These are phyloP conservation scores for Portevinia maculata DNA, from an alignment of 2,888 invertebrate species.

Conservation along the genomic window DNA sequence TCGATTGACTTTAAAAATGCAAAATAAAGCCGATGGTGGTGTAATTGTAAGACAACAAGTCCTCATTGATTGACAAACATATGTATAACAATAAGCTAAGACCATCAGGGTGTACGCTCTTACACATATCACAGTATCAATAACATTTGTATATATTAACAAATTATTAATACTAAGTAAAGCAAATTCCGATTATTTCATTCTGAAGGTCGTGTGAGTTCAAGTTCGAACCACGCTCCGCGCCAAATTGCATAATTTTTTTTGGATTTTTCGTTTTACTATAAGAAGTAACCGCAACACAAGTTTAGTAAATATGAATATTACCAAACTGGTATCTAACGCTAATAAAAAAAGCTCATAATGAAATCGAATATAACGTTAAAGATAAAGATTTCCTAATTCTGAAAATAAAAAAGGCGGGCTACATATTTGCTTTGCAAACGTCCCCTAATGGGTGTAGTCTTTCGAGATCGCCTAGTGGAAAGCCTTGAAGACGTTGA, in stretches of 20 bases:
- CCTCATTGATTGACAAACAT: conserved; percentile 21
- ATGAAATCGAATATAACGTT: conserved; percentile 33
- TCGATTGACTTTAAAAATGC: conserved; percentile 32
- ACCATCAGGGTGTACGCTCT: not conserved
- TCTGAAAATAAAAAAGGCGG: conserved; percentile 47
- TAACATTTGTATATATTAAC: conserved; percentile 3
- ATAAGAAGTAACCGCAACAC: conserved; percentile 6
- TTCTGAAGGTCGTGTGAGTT: conserved; percentile 65
- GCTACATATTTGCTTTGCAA: conserved; percentile 53
- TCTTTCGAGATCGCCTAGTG: conserved; percentile 47
- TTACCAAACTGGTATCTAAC: conserved; percentile 52
- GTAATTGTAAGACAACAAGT: conserved; percentile 43
- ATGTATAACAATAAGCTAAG: not conserved
- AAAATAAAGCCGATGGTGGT: conserved; percentile 23
- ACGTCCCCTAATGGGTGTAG: conserved; percentile 27
- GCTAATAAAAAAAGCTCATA: conserved; percentile 53
- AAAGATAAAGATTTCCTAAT: conserved; percentile 54
- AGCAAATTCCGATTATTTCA: conserved; percentile 43
- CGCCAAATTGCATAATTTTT: conserved; percentile 58
- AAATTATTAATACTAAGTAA: not conserved
- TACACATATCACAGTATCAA: not conserved
- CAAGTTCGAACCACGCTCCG: conserved; percentile 55
- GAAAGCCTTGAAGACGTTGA: conserved; percentile 72
- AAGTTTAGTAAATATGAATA: conserved; percentile 56
- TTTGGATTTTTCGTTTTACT: conserved; percentile 6